Evolutionary conservation across 2,888 invertebrate genomes (phyloP).

Genomic region (Ochropleura leucogaster): DNA sequence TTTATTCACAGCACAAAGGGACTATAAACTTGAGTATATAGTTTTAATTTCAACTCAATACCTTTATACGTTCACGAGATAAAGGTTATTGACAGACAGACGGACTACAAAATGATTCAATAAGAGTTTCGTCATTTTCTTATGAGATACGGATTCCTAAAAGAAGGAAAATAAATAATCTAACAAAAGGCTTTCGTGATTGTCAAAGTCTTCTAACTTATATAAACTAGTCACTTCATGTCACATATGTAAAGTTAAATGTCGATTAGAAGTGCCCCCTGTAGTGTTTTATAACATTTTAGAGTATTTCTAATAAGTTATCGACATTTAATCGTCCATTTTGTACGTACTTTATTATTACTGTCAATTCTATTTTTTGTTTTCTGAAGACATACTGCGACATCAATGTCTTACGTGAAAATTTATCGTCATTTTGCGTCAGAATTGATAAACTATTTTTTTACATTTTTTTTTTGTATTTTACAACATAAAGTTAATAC

Average conservation of each 20-base stretch:
- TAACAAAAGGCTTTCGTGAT: too few relatives aligned
- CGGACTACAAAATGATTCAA: too few relatives aligned
- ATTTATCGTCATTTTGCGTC: neutral
- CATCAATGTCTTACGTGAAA: neutral
- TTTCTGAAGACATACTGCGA: neutral
- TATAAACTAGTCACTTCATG: neutral
- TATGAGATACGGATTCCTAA: too few relatives aligned
- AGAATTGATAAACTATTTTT: neutral
- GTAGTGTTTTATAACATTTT: constrained; percentile 35
- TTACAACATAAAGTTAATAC: neutral
- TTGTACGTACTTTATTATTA: constrained; percentile 24
- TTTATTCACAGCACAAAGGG: too few relatives aligned
- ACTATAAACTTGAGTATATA: too few relatives aligned
- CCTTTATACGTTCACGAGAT: too few relatives aligned
- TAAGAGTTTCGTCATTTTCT: too few relatives aligned
- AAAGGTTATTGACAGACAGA: too few relatives aligned
- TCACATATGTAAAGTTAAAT: constrained; percentile 16
- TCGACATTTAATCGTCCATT: constrained; percentile 32
- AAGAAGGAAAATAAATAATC: neutral
- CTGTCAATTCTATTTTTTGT: constrained; percentile 15
- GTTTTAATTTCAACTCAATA: too few relatives aligned
- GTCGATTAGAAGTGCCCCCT: constrained; percentile 40
- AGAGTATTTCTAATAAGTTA: constrained; percentile 32
- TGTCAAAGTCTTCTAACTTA: neutral
- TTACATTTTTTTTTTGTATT: neutral